Base-by-base conservation (phyloP, 2,888 invertebrate genomes). In the Ariolimax columbianus region DNA sequence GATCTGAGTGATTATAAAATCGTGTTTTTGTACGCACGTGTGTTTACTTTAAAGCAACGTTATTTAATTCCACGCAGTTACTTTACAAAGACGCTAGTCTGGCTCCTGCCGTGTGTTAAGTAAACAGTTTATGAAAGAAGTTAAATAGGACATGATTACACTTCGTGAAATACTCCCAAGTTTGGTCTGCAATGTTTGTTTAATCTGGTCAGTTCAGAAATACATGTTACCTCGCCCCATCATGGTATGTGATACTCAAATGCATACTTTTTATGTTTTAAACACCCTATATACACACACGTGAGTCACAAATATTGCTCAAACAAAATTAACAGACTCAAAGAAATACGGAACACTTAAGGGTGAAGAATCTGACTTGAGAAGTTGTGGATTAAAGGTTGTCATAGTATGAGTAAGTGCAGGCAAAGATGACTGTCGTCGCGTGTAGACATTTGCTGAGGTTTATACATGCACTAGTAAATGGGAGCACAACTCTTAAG, bases 71-170 rank as follows among this genome's bases (percentile, higher is more conserved):
- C 47, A 47, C 6, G 47, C 47, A 47, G 47, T 9, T 9, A 47
- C 47, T 47, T n/a, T n/a, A n/a, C n/a, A n/a, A n/a, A n/a, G n/a
- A n/a, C n/a, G n/a, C n/a, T n/a, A n/a, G n/a, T n/a, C n/a, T n/a
- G n/a, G n/a, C n/a, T n/a, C n/a, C n/a, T n/a, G n/a, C n/a, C n/a
- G n/a, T 47, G 47, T 47, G 47, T 63, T 63, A 63, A 63, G 59
- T 63, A 26, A 63, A 63, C 23, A 63, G n/a, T 63, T 63, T 63
- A 26, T 63, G n/a, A 63, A 63, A 63, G 59, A 63, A 63, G 59
- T 23, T 23, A n/a, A n/a, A 63, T 63, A 63, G 26, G 17, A 63
- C n/a, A 3, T 63, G n/a, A n/a, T 23, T n/a, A 63, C n/a, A 63
- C 59, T 63, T 63, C 59, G 23, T 63, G 59, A 63, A 63, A 63